Conservation (phyloP, 1,140 invertebrate species). For the Dendrolimus kikuchii region DNA sequence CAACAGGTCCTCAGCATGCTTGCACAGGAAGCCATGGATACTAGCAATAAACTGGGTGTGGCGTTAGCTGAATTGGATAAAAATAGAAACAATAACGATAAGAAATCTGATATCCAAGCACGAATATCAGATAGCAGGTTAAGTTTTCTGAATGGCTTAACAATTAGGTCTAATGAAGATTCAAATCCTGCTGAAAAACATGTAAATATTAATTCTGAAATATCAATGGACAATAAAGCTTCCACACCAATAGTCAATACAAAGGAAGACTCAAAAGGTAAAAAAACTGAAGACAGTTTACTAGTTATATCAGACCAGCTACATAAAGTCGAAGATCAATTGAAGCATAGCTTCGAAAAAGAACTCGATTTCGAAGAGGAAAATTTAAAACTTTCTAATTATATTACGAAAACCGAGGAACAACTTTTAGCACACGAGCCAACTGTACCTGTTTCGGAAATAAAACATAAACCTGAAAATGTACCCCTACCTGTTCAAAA, state of each 20-base stretch:
- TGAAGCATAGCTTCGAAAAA: conserved; percentile 63
- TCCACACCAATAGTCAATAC: conserved; percentile 9
- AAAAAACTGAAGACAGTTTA: conserved; percentile 67
- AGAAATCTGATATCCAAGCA: conserved; percentile 41
- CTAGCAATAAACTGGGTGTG: conserved; percentile 66
- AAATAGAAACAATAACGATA: conserved; percentile 56
- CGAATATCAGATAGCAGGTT: conserved; percentile 50
- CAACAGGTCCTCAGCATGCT: conserved; percentile 74
- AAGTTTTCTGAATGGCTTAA: conserved; percentile 51
- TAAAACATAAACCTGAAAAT: conserved; percentile 31
- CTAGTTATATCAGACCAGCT: conserved; percentile 65
- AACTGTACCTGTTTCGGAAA: conserved; percentile 23
- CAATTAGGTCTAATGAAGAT: conserved; percentile 32
- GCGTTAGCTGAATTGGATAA: conserved; percentile 67
- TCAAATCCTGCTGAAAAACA: neutral
- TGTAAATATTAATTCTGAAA: conserved; percentile 21
- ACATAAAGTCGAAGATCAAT: conserved; percentile 63
- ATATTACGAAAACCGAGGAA: conserved; percentile 30
- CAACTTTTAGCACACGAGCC: conserved; percentile 32
- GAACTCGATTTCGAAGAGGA: conserved; percentile 55
- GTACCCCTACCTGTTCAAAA: conserved; percentile 34
- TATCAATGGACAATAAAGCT: conserved; percentile 16
- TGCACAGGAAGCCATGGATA: conserved; percentile 74
- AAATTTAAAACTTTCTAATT: conserved; percentile 36
- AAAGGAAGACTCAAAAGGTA: conserved; percentile 34